These are phyloP conservation scores for Caenorhabditis drosophilae DNA, from an alignment of 2,888 invertebrate species.

Conservation along the genomic window DNA sequence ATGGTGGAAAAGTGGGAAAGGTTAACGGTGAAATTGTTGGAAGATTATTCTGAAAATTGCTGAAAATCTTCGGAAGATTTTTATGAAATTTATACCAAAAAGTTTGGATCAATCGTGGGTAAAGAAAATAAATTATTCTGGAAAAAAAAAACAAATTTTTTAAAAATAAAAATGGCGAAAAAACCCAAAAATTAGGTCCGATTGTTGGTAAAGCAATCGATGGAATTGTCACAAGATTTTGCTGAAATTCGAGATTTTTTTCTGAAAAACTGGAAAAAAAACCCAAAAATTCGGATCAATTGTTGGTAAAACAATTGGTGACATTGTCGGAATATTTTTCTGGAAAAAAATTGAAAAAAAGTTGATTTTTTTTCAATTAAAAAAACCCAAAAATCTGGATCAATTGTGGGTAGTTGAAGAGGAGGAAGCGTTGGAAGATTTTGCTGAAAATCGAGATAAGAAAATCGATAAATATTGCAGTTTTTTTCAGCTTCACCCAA, in stretches of 20 bases:
- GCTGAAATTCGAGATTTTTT: constrained; percentile 1
- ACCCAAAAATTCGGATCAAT: constrained; percentile 15
- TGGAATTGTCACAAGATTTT: constrained; percentile 10
- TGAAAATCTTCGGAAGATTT: not conserved
- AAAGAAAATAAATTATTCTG: constrained; percentile 26
- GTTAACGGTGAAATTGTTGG: constrained; percentile 24
- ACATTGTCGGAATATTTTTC: constrained; percentile 3
- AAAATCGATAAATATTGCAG: not conserved
- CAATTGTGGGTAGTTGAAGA: constrained; percentile 15
- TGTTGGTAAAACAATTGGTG: constrained; percentile 2
- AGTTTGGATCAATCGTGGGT: constrained; percentile 12
- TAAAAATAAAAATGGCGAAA: not conserved
- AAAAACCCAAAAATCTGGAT: constrained; percentile 3
- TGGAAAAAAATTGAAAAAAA: constrained; percentile 2
- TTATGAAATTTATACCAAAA: constrained; percentile 11
- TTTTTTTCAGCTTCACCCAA: not conserved
- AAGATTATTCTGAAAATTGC: constrained; percentile 26
- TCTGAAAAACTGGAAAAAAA: not conserved
- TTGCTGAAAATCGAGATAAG: not conserved
- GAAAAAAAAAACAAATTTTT: constrained; percentile 6
- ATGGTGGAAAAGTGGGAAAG: constrained; percentile 9
- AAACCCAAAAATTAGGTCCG: constrained; percentile 13
- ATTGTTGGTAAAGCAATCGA: constrained; percentile 4
- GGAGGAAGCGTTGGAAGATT: constrained; percentile 11
- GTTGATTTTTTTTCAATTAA: not conserved